phyloP scores from a whole-genome alignment of 2,113 vertebrate species.

The Pelvicachromis taeniatus region DNA sequence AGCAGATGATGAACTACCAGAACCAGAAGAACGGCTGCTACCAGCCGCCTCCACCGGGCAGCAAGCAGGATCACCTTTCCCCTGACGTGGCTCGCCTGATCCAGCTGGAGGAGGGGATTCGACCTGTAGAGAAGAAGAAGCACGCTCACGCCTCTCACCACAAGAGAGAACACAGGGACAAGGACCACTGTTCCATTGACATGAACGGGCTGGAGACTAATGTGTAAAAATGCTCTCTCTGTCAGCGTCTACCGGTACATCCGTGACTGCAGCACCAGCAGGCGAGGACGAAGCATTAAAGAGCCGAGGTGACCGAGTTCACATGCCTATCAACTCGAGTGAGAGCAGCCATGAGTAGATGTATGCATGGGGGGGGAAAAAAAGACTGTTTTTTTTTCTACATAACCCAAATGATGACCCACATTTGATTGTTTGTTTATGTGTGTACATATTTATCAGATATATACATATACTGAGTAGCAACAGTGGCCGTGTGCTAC shows the following conservation, averaged over 20 bases:
- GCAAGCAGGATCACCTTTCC: conserved; percentile 71
- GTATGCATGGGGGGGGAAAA: background rate
- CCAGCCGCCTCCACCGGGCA: conserved; percentile 64
- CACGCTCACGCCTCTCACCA: conserved; percentile 65
- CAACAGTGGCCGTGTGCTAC: background rate
- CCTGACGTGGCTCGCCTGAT: conserved; percentile 79
- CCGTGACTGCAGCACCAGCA: background rate
- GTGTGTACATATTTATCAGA: conserved; percentile 51
- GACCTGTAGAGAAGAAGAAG: conserved; percentile 71
- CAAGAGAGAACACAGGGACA: conserved; percentile 72
- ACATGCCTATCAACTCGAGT: background rate
- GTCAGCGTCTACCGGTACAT: background rate
- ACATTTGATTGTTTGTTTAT: conserved; percentile 43
- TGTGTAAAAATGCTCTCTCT: conserved; percentile 69
- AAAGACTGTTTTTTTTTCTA: conserved; percentile 32
- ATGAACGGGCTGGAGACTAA: conserved; percentile 96
- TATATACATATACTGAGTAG: conserved; percentile 7
- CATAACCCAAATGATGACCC: conserved; percentile 32
- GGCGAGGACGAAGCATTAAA: background rate
- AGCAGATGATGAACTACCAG: conserved; percentile 91
- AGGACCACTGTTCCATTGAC: conserved; percentile 91
- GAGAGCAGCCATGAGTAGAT: background rate
- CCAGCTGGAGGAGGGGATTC: conserved; percentile 81
- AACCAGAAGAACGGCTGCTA: conserved; percentile 90
- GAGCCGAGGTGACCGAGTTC: background rate